A percentile compares a stretch with the other conserved stretches of the same genome.
These are phyloP conservation scores for Tragelaphus buxtoni DNA, from an alignment of 2,113 vertebrate species.

Conservation along the genomic window DNA sequence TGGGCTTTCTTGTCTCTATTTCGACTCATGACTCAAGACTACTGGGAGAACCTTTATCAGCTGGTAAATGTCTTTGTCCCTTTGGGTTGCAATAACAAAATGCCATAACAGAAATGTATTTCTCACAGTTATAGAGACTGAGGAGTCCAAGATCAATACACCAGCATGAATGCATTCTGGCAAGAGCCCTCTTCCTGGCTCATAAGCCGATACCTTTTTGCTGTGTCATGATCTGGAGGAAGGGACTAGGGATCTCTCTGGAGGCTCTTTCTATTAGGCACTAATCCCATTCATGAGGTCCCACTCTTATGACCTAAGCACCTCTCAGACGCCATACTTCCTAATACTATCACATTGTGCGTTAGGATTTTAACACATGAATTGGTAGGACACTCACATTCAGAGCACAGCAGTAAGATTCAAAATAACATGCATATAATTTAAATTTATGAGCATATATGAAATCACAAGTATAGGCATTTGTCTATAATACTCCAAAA, in stretches of 20 bases:
- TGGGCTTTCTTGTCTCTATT: slow-evolving; percentile 98
- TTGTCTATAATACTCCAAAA: background rate
- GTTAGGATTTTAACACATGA: background rate
- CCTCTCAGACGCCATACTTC: background rate
- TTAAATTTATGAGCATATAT: background rate
- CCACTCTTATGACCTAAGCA: background rate
- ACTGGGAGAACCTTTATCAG: slow-evolving; percentile 97
- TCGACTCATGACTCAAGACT: slow-evolving; percentile 97
- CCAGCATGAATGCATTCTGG: background rate
- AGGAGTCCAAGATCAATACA: background rate
- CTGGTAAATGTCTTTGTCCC: slow-evolving; percentile 80
- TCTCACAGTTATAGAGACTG: background rate
- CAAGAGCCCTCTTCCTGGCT: background rate
- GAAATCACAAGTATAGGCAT: background rate
- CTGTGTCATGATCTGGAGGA: background rate
- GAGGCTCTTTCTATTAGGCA: background rate
- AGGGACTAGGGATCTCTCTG: background rate
- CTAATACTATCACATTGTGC: background rate
- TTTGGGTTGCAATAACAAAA: background rate
- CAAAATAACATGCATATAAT: background rate
- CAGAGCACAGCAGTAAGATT: slow-evolving; percentile 16
- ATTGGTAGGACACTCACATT: background rate
- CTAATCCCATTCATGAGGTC: background rate
- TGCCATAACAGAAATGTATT: background rate
- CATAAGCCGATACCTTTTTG: background rate